Conservation (phyloP, 2,888 invertebrate genomes). For the Lepidonotus clava region DNA sequence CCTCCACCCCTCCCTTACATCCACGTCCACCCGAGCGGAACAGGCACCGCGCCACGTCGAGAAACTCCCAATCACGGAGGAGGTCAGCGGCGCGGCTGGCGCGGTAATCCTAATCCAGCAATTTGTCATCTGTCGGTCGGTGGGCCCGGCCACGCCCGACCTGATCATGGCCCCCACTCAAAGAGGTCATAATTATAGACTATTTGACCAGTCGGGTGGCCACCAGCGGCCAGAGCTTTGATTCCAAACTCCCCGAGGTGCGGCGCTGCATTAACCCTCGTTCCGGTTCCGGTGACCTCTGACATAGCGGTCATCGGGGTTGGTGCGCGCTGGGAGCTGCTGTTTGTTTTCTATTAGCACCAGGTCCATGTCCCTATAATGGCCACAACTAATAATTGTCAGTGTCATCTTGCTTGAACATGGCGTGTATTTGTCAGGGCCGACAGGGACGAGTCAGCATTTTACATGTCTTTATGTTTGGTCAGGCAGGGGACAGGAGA, state of each 20-base stretch:
- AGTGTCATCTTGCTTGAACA: neutral
- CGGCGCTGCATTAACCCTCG: slow-evolving; percentile 27
- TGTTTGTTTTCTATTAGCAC: slow-evolving; percentile 23
- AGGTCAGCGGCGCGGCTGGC: neutral
- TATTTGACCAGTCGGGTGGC: slow-evolving; percentile 34
- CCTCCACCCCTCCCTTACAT: neutral
- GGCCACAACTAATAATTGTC: neutral
- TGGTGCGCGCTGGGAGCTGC: neutral
- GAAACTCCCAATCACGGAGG: slow-evolving; percentile 2
- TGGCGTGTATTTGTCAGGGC: no score
- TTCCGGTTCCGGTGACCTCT: slow-evolving; percentile 29
- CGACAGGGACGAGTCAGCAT: no score
- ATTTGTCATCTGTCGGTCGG: slow-evolving; percentile 45
- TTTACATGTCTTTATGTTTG: no score
- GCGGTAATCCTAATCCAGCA: slow-evolving; percentile 46
- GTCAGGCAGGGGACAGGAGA: no score
- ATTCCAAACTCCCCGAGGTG: slow-evolving; percentile 35
- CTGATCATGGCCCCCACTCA: neutral
- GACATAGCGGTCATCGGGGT: slow-evolving; percentile 10
- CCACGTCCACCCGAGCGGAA: neutral
- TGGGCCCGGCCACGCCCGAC: neutral
- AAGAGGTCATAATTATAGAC: slow-evolving; percentile 48
- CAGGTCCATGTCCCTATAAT: neutral
- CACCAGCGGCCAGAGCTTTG: neutral
- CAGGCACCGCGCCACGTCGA: neutral